Conservation (phyloP, 2,797 vertebrate genomes). For the Monodelphis domestica region DNA sequence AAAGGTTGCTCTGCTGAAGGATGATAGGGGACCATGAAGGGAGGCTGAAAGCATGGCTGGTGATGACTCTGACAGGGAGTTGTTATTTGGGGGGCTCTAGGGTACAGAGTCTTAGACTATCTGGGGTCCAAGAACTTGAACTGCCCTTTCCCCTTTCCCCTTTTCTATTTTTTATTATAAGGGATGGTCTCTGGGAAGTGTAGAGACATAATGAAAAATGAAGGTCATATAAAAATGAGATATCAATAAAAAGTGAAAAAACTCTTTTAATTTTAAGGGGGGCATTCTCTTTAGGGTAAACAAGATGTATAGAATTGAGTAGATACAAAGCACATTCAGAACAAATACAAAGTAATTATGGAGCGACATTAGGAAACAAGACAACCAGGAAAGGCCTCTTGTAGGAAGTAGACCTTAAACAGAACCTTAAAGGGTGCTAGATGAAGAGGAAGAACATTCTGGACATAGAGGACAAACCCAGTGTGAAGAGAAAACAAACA, state of each 20-base stretch:
- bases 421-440: background rate
- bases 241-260: background rate
- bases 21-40: background rate
- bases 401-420: background rate
- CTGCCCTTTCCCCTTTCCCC: background rate
- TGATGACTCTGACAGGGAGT: background rate
- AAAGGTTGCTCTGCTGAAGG: background rate
- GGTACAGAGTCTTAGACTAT: background rate
- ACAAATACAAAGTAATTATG: background rate
- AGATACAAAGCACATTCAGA: background rate
- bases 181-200: background rate
- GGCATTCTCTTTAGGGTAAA: background rate
- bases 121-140: background rate
- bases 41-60: background rate
- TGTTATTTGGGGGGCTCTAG: background rate
- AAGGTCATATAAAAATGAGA: background rate
- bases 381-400: background rate
- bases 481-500: background rate
- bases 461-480: background rate
- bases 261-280: background rate
- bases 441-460: background rate
- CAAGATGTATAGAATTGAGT: background rate
- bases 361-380: background rate
- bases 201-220: background rate
- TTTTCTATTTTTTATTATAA: background rate